Conservation (phyloP, 2,113 vertebrate species). For the Triplophysa tibetana region DNA sequence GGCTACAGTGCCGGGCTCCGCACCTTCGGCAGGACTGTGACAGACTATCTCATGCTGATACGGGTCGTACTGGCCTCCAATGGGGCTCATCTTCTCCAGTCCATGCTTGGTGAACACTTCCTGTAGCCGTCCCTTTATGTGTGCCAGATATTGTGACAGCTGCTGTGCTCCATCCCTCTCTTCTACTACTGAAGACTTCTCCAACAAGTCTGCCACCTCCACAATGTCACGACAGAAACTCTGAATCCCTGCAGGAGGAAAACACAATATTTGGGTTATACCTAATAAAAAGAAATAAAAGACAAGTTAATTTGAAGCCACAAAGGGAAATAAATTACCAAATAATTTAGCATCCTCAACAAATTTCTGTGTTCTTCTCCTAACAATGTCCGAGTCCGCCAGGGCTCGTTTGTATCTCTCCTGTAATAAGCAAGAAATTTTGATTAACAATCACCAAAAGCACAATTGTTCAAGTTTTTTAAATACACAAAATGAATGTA, state of each 20-base stretch:
- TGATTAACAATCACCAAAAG: background rate
- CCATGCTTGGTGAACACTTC: conserved; percentile 83
- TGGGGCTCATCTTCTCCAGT: conserved; percentile 82
- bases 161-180: conserved; percentile 59
- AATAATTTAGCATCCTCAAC: conserved; percentile 88
- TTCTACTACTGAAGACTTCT: conserved; percentile 68
- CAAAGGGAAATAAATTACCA: conserved; percentile 66
- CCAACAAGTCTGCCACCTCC: conserved; percentile 83
- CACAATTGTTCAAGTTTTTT: background rate
- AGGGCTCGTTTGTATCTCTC: conserved; percentile 77
- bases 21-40: conserved; percentile 78
- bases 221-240: conserved; percentile 87
- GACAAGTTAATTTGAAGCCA: background rate
- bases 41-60: conserved; percentile 84
- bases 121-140: conserved; percentile 79
- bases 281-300: background rate
- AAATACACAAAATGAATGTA: no score
- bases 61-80: conserved; percentile 81
- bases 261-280: background rate
- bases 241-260: conserved; percentile 76
- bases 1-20: conserved; percentile 79
- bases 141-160: conserved; percentile 67
- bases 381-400: conserved; percentile 79
- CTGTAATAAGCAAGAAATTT: conserved; percentile 60
- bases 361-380: conserved; percentile 83